Evolutionary conservation across 2,113 vertebrate species (phyloP).

Genomic region (Sclerurus mexicanus): DNA sequence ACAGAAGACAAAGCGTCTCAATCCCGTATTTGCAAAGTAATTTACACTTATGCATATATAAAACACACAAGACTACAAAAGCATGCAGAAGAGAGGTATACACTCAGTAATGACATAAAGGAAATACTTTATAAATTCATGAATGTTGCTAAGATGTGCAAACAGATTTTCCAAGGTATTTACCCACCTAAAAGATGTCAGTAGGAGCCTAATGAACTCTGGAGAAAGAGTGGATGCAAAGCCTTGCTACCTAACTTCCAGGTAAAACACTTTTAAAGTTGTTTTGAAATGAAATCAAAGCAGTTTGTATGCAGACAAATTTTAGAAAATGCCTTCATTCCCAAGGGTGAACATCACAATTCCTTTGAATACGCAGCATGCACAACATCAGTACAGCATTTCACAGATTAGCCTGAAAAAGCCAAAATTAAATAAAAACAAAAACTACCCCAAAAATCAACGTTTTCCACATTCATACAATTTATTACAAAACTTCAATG

Average conservation of each 20-base stretch:
- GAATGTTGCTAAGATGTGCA: background rate
- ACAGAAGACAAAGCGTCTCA: constrained; percentile 5
- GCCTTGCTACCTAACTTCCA: background rate
- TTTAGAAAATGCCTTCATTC: background rate
- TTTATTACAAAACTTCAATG: constrained; percentile 67
- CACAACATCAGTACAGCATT: accelerated
- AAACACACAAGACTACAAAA: background rate
- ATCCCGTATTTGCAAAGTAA: background rate
- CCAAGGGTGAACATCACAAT: background rate
- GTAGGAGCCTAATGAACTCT: background rate
- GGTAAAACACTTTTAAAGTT: background rate
- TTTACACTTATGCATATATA: background rate
- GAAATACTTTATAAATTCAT: background rate
- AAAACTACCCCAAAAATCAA: background rate
- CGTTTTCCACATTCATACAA: constrained; percentile 7
- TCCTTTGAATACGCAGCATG: background rate
- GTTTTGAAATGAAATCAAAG: background rate
- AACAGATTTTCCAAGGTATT: background rate
- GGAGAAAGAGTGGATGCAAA: background rate
- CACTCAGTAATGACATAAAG: background rate
- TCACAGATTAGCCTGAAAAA: background rate
- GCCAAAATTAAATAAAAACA: background rate
- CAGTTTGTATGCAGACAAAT: background rate
- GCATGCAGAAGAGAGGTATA: background rate
- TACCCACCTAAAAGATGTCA: background rate